Conservation (phyloP, 2,113 vertebrate species). For the Tenrec ecaudatus region DNA sequence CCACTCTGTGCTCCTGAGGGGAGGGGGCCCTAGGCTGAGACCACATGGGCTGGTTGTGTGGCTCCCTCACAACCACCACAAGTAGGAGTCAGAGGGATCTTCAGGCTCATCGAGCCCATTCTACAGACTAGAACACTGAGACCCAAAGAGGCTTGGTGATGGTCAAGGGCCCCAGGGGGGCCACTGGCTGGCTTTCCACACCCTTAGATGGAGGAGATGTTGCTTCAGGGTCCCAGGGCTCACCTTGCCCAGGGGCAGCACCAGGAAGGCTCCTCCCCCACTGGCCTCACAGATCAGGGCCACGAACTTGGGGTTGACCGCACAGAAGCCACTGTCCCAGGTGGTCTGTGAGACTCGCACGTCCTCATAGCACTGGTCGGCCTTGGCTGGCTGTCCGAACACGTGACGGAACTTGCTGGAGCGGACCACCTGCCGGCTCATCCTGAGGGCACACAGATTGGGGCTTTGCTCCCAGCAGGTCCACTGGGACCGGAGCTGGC, state of each 20-base stretch:
- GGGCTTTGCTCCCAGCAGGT: not conserved
- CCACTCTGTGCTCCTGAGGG: not conserved
- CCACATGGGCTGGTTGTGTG: not conserved
- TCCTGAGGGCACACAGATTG: slow-evolving; percentile 71
- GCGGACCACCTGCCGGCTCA: slow-evolving; percentile 93
- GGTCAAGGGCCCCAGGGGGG: not conserved
- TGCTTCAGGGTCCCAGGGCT: slow-evolving; percentile 4
- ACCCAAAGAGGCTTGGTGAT: not conserved
- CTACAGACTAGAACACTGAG: not conserved
- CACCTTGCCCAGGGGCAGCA: slow-evolving; percentile 93
- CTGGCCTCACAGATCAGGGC: slow-evolving; percentile 95
- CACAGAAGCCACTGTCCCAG: slow-evolving; percentile 95
- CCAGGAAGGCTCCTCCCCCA: slow-evolving; percentile 94
- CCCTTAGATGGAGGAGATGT: not conserved
- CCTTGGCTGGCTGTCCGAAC: slow-evolving; percentile 92
- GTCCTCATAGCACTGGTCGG: slow-evolving; percentile 95
- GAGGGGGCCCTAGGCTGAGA: not conserved
- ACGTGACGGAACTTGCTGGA: slow-evolving; percentile 95
- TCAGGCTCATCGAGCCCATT: not conserved
- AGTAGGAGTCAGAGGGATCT: not conserved
- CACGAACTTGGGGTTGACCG: slow-evolving; percentile 94
- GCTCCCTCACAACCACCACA: not conserved
- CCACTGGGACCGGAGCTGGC: not conserved
- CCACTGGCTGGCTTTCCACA: too few species aligned
- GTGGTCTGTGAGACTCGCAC: slow-evolving; percentile 95